Evolutionary conservation across 2,113 vertebrate species (phyloP).

Genomic region (Pithys albifrons): DNA sequence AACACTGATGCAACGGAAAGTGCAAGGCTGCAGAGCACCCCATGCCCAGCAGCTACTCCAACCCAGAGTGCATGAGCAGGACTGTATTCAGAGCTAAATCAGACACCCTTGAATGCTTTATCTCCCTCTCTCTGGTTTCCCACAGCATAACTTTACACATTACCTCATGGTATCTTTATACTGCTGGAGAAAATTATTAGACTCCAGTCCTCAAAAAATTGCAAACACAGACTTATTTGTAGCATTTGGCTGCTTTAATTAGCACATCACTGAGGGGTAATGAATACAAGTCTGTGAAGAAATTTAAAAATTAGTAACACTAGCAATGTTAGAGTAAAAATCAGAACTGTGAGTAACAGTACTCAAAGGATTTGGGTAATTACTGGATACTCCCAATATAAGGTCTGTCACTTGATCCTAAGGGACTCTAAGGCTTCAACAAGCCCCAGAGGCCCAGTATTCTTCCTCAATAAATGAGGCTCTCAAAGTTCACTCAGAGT

Average conservation of each 20-base stretch:
- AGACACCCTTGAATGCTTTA: constrained; percentile 47
- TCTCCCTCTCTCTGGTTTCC: constrained; percentile 40
- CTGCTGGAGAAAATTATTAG: constrained; percentile 36
- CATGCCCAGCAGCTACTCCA: not conserved
- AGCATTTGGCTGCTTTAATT: constrained; percentile 63
- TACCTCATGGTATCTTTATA: constrained; percentile 54
- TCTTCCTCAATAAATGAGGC: constrained; percentile 25
- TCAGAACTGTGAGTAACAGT: constrained; percentile 55
- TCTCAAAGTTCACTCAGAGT: constrained; percentile 39
- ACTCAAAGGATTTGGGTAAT: constrained; percentile 56
- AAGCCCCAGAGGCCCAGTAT: constrained; percentile 26
- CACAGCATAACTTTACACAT: constrained; percentile 51
- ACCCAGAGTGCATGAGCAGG: not conserved
- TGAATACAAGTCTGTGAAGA: constrained; percentile 61
- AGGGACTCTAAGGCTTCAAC: not conserved
- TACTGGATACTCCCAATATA: constrained; percentile 50
- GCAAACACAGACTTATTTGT: constrained; percentile 58
- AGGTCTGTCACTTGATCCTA: constrained; percentile 47
- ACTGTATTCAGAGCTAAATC: constrained; percentile 38
- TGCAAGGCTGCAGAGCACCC: not conserved
- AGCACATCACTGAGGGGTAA: constrained; percentile 67
- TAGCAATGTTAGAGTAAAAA: constrained; percentile 64
- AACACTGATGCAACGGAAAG: not conserved
- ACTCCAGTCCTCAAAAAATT: constrained; percentile 37
- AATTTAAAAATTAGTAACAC: constrained; percentile 57